phyloP scores from a whole-genome alignment of 2,797 vertebrate genomes.

The Austrolebias charrua region DNA sequence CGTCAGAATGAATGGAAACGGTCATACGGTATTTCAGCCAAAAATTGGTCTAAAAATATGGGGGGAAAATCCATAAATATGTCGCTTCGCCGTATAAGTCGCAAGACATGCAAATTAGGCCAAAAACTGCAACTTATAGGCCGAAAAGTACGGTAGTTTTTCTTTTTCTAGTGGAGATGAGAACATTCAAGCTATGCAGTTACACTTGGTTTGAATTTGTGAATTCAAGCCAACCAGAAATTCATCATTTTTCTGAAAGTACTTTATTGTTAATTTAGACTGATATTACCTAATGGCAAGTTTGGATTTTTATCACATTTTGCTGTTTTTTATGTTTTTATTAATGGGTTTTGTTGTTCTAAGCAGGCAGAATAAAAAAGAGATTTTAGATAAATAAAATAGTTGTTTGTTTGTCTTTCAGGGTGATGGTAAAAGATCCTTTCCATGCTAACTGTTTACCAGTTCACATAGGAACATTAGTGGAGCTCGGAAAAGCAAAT shows the following conservation, averaged over 20 bases:
- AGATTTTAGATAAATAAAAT: background rate
- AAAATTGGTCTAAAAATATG: no score
- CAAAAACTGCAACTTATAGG: no score
- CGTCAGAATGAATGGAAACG: no score
- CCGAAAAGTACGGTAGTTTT: no score
- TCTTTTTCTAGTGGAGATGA: background rate
- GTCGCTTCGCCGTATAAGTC: no score
- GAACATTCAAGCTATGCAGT: background rate
- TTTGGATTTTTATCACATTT: background rate
- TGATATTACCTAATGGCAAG: background rate
- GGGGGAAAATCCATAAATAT: no score
- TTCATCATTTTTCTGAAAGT: no score
- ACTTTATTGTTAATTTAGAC: background rate
- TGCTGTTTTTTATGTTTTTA: background rate
- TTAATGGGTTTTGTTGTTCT: background rate
- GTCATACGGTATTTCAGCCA: no score
- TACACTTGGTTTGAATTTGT: background rate
- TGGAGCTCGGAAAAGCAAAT: constrained; percentile 98
- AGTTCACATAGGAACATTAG: constrained; percentile 97
- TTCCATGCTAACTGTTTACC: constrained; percentile 98
- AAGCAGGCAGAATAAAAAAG: no score
- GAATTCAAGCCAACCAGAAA: no score
- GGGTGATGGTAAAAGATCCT: constrained; percentile 98
- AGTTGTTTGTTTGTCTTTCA: constrained; percentile 63
- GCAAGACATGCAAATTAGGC: no score